Conservation (phyloP, 2,888 invertebrate species). For the Acheta domesticus region DNA sequence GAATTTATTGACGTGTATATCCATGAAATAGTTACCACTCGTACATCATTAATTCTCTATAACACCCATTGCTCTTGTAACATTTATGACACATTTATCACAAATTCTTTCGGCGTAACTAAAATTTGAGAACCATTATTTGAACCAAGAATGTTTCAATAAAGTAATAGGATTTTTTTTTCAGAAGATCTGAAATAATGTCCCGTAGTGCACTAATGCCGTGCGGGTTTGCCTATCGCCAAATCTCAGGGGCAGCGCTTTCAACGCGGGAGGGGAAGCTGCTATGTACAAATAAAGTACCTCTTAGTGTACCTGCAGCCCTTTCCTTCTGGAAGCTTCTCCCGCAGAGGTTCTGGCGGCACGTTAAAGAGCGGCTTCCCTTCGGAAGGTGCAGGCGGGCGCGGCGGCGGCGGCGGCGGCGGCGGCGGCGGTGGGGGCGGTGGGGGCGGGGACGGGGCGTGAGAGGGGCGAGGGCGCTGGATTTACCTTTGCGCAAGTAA, state of each 20-base stretch:
- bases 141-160: too few species aligned
- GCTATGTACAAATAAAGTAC: slow-evolving; percentile 6
- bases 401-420: not conserved
- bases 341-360: not conserved
- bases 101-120: too few species aligned
- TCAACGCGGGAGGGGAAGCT: not conserved
- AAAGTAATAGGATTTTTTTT: too few species aligned
- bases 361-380: slow-evolving; percentile 9
- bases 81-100: too few species aligned
- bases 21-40: too few species aligned
- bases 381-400: not conserved
- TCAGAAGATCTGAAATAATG: too few species aligned
- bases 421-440: not conserved
- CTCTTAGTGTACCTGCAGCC: slow-evolving; percentile 9
- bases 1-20: too few species aligned
- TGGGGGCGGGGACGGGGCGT: not conserved
- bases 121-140: too few species aligned
- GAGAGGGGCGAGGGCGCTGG: not conserved
- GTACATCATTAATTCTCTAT: too few species aligned
- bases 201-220: not conserved
- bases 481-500: not conserved
- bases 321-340: not conserved
- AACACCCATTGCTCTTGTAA: too few species aligned
- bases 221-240: not conserved
- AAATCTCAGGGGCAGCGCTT: not conserved